Percentiles rank a stretch among this genome's conserved stretches.
phyloP scores from a whole-genome alignment of 1,140 invertebrate genomes.

The Ceratoteleas bidentatus region DNA sequence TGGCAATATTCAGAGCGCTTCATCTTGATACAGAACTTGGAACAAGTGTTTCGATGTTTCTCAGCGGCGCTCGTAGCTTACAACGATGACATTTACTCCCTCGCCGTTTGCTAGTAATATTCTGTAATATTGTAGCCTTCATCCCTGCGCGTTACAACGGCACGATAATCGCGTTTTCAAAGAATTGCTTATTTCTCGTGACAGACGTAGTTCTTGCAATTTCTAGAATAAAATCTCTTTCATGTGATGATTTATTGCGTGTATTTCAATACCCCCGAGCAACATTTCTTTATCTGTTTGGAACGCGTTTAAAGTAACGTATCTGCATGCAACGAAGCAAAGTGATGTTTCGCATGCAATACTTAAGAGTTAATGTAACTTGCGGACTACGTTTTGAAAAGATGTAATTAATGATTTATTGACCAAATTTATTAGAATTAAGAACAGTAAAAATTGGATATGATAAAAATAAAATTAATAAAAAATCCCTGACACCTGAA shows the following conservation, averaged over 20 bases:
- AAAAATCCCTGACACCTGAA: no score
- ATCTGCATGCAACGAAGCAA: no score
- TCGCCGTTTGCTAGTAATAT: constrained; percentile 67
- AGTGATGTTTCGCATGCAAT: no score
- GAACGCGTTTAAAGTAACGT: no score
- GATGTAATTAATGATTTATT: no score
- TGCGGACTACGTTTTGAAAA: no score
- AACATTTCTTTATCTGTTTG: no score
- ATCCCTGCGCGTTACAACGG: constrained; percentile 68
- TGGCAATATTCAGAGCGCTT: constrained; percentile 34
- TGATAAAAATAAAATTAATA: no score
- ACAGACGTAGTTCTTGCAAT: constrained; percentile 66
- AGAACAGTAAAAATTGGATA: no score
- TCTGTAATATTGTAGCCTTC: constrained; percentile 70
- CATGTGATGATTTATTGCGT: constrained; percentile 61
- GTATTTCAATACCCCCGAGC: no score
- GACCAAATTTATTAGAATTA: no score
- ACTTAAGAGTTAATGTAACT: no score
- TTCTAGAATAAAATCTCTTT: constrained; percentile 70
- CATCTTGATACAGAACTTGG: constrained; percentile 56
- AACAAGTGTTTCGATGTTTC: constrained; percentile 62
- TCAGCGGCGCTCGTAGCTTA: constrained; percentile 44
- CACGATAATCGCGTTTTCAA: constrained; percentile 73
- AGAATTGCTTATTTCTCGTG: constrained; percentile 71
- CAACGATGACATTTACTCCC: constrained; percentile 70